These are phyloP conservation scores for Acipenser oxyrinchus DNA, from an alignment of 2,797 vertebrate species.

Conservation along the genomic window DNA sequence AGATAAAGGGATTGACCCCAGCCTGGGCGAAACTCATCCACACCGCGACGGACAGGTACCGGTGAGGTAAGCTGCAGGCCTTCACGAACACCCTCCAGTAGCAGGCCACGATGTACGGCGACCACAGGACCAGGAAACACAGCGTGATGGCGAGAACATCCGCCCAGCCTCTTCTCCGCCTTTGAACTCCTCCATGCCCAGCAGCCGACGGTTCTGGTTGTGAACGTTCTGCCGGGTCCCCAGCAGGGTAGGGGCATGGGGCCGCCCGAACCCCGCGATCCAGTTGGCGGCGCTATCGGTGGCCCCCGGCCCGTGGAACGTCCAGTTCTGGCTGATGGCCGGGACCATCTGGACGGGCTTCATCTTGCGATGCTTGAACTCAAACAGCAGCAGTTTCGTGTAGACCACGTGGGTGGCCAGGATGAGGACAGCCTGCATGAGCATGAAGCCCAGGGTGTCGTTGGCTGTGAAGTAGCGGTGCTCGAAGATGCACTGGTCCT, in stretches of 20 bases:
- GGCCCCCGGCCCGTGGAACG: constrained; percentile 81
- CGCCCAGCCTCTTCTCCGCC: constrained; percentile 80
- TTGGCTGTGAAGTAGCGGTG: constrained; percentile 86
- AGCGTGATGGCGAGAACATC: constrained; percentile 85
- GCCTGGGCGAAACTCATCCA: constrained; percentile 89
- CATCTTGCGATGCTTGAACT: constrained; percentile 88
- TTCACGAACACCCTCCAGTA: constrained; percentile 87
- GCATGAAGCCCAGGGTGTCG: constrained; percentile 82
- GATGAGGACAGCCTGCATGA: constrained; percentile 82
- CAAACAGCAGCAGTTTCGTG: constrained; percentile 81
- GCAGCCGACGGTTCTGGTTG: constrained; percentile 74
- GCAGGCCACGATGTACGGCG: constrained; percentile 84
- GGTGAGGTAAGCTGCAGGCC: constrained; percentile 76
- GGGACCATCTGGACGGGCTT: constrained; percentile 85
- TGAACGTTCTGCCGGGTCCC: constrained; percentile 81
- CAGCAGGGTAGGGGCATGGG: constrained; percentile 83
- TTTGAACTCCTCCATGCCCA: constrained; percentile 84
- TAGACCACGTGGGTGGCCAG: constrained; percentile 82
- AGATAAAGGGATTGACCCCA: constrained; percentile 79
- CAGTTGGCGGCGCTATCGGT: constrained; percentile 85
- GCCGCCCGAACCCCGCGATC: constrained; percentile 81
- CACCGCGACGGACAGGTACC: constrained; percentile 80
- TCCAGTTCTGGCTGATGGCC: constrained; percentile 87
- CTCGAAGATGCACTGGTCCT: constrained; percentile 86
- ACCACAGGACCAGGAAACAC: constrained; percentile 83